These are phyloP conservation scores for Oithona nana DNA, from an alignment of 2,888 invertebrate genomes.

Conservation along the genomic window DNA sequence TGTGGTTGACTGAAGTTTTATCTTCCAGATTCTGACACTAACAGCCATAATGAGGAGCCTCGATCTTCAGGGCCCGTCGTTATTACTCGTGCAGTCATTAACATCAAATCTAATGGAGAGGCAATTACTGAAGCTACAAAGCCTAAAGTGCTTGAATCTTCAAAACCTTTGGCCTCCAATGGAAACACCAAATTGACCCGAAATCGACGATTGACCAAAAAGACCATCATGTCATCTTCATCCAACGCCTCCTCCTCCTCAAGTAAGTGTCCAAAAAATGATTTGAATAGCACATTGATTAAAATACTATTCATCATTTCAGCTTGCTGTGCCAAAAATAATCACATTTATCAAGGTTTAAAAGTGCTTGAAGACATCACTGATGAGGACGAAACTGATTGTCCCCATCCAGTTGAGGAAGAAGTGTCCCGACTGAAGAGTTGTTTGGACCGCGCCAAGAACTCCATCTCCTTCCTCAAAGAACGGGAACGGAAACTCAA, in stretches of 20 bases:
- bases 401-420: constrained; percentile 25
- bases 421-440: constrained; percentile 30
- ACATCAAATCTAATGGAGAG: not conserved
- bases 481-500: constrained; percentile 30
- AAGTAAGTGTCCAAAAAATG: not conserved
- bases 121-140: not conserved
- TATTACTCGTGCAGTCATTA: not conserved
- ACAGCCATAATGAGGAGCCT: not conserved
- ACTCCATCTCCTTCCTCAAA: constrained; percentile 28
- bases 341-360: not conserved
- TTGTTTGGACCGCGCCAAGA: constrained; percentile 31
- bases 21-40: not conserved
- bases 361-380: too few relatives aligned
- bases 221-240: too few relatives aligned
- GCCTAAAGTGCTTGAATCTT: not conserved
- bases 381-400: not conserved
- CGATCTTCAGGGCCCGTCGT: not conserved
- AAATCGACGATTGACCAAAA: not conserved
- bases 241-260: not conserved
- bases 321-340: too few relatives aligned
- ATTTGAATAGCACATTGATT: too few relatives aligned
- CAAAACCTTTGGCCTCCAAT: not conserved
- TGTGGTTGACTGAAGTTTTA: too few relatives aligned
- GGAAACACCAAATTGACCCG: not conserved
- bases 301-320: too few relatives aligned